Percentiles rank a stretch among this genome's conserved stretches.
phyloP scores from a whole-genome alignment of 2,113 vertebrate genomes.

The Tenebrosternarchus preto region DNA sequence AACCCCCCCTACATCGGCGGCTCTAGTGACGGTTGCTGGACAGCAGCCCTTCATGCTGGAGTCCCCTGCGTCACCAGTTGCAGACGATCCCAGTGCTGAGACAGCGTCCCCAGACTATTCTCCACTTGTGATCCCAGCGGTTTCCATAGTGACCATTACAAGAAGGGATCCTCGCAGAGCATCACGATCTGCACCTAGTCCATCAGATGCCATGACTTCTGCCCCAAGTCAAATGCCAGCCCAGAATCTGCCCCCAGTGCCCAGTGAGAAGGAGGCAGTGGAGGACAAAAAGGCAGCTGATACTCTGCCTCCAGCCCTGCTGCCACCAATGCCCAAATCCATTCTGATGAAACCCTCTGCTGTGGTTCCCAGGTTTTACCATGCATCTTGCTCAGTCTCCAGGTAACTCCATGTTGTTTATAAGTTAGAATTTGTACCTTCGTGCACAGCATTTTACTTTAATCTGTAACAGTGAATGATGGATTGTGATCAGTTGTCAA shows the following conservation, averaged over 20 bases:
- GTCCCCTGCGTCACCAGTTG: conserved; percentile 69
- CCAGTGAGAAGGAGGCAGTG: conserved; percentile 44
- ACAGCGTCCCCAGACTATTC: conserved; percentile 60
- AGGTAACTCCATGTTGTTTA: conserved; percentile 73
- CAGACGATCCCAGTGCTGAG: conserved; percentile 51
- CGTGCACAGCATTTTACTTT: too few species aligned
- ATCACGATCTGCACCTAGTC: conserved; percentile 51
- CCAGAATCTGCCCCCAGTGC: conserved; percentile 40
- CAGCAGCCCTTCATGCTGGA: conserved; percentile 58
- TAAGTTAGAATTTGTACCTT: background rate
- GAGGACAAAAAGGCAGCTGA: conserved; percentile 52
- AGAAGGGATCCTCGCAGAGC: conserved; percentile 88
- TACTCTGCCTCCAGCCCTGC: conserved; percentile 50
- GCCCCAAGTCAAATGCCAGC: conserved; percentile 32
- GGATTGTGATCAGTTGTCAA: too few species aligned
- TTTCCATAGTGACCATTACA: conserved; percentile 81
- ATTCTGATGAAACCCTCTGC: conserved; percentile 86
- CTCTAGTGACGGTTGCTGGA: too few species aligned
- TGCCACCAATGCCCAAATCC: conserved; percentile 80
- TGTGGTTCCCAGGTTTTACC: conserved; percentile 77
- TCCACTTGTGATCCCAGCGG: conserved; percentile 72
- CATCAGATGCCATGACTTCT: background rate
- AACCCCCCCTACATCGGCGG: too few species aligned
- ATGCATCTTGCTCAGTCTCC: conserved; percentile 64
- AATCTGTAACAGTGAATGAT: too few species aligned